A percentile compares a stretch with the other conserved stretches of the same genome.
Conservation (phyloP, 53 echinoderm and acorn worm species). For the Holothuria leucospilota region DNA sequence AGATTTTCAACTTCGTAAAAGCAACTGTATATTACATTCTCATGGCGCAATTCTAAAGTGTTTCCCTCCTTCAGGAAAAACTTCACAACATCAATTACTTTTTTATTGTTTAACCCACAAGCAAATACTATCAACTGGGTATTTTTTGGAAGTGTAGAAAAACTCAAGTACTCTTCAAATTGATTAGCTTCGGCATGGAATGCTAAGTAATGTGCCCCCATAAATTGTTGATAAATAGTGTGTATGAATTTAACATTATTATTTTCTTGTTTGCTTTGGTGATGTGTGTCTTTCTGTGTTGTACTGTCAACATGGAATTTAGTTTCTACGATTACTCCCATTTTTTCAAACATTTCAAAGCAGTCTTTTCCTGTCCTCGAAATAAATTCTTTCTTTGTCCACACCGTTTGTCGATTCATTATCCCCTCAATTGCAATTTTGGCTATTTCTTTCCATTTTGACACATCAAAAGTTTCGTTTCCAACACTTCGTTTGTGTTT, state of each 20-base stretch:
- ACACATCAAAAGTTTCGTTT: neutral
- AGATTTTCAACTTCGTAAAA: conserved; percentile 23
- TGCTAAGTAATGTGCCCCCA: conserved; percentile 13
- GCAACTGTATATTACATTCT: neutral
- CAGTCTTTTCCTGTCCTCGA: too few relatives aligned
- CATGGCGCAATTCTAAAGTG: neutral
- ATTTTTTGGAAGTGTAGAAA: neutral
- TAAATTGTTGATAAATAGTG: conserved; percentile 24
- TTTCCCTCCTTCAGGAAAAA: neutral
- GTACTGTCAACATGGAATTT: conserved; percentile 19
- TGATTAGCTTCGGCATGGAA: neutral
- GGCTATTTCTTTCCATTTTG: neutral
- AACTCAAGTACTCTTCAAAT: neutral
- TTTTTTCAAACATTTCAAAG: conserved; percentile 8
- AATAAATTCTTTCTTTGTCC: conserved; percentile 6
- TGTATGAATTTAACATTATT: conserved; percentile 33
- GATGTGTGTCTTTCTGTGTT: neutral
- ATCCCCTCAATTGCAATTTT: conserved; percentile 3
- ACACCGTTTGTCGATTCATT: neutral
- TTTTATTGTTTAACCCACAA: neutral
- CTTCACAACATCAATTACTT: neutral
- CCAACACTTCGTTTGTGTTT: neutral
- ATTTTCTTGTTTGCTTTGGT: neutral
- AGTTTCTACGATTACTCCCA: conserved; percentile 37
- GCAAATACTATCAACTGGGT: neutral